Percentiles rank a stretch among this genome's conserved stretches.
These are phyloP conservation scores for Drosophila nigricruria DNA, from an alignment of 2,888 invertebrate species.

Conservation along the genomic window DNA sequence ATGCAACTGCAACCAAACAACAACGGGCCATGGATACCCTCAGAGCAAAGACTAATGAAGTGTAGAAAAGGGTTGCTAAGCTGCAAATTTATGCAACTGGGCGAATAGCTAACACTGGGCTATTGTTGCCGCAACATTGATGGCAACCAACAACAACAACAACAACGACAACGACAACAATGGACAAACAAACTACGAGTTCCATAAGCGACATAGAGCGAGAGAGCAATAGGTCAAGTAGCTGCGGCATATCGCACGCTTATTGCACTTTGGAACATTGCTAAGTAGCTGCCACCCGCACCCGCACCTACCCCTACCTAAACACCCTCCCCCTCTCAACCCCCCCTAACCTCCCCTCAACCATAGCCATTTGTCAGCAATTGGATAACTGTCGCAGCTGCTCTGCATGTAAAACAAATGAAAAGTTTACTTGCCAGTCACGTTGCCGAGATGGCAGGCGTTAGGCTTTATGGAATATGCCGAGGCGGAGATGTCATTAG, in stretches of 20 bases:
- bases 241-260: conserved; percentile 10
- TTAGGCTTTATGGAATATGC: conserved; percentile 1
- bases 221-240: conserved; percentile 11
- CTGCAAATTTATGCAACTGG: conserved; percentile 46
- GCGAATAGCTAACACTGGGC: neutral
- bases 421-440: conserved; percentile 9
- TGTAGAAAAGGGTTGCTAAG: conserved; percentile 53
- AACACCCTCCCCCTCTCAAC: neutral
- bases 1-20: conserved; percentile 13
- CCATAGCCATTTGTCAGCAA: conserved; percentile 9
- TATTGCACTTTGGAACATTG: conserved; percentile 2
- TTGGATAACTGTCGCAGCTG: conserved; percentile 14
- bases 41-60: conserved; percentile 49
- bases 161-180: neutral
- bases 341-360: neutral
- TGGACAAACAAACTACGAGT: neutral
- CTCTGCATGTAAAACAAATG: conserved; percentile 8
- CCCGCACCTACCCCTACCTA: neutral
- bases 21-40: conserved; percentile 1
- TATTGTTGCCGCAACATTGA: neutral
- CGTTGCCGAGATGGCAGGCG: neutral
- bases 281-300: neutral
- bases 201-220: neutral
- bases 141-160: neutral
- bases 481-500: conserved; percentile 1